A percentile compares a stretch with the other conserved stretches of the same genome.
Conservation (phyloP, 2,888 invertebrate species). For the Steinernema hermaphroditum region DNA sequence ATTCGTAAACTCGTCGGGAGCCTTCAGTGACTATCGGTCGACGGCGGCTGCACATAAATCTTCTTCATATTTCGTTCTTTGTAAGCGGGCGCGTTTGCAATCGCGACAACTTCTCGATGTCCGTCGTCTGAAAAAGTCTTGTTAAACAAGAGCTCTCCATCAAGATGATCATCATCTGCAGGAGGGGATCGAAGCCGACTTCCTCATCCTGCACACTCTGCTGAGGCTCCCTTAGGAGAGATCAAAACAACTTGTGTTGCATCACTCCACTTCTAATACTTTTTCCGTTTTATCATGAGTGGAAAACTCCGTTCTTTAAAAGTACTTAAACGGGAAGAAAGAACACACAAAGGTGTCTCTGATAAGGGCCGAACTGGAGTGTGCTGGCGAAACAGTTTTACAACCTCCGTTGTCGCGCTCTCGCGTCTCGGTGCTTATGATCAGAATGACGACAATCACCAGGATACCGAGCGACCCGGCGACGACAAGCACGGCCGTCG, state of each 20-base stretch:
- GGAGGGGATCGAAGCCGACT: background rate
- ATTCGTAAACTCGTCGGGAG: too few species aligned
- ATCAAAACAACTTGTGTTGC: too few species aligned
- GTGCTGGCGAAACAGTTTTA: conserved; percentile 1
- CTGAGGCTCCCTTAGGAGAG: too few species aligned
- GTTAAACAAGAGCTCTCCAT: too few species aligned
- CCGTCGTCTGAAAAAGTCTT: too few species aligned
- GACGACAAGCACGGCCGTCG: background rate
- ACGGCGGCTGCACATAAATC: conserved; percentile 27
- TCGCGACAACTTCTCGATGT: background rate
- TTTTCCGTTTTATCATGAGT: background rate
- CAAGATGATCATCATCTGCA: background rate
- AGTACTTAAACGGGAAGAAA: background rate
- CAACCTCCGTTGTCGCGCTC: conserved; percentile 5
- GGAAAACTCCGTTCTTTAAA: conserved; percentile 5
- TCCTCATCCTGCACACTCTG: background rate
- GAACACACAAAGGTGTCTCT: background rate
- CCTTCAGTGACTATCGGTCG: conserved; percentile 7
- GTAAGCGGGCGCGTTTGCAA: conserved; percentile 3
- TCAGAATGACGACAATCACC: conserved; percentile 11
- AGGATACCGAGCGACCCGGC: conserved; percentile 16
- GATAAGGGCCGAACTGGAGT: background rate
- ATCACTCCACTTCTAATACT: too few species aligned
- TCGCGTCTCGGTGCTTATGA: conserved; percentile 26
- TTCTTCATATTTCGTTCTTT: conserved; percentile 23